These are phyloP conservation scores for Apis laboriosa DNA, from an alignment of 1,140 invertebrate species.

Conservation along the genomic window DNA sequence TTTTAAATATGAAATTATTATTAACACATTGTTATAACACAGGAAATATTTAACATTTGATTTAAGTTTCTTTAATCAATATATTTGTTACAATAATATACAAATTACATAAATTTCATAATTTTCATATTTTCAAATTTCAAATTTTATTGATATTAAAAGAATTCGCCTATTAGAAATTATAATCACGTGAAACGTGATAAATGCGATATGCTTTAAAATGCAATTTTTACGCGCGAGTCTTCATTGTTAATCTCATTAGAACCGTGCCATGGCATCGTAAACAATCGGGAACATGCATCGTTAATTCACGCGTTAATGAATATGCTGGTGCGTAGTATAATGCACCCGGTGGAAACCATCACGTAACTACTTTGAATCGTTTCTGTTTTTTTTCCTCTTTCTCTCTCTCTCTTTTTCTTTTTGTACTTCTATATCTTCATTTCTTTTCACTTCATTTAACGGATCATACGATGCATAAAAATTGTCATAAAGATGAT, in stretches of 20 bases:
- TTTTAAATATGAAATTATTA: neutral
- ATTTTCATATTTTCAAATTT: too few species aligned
- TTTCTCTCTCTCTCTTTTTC: neutral
- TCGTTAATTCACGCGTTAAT: slow-evolving; percentile 58
- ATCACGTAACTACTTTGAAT: slow-evolving; percentile 41
- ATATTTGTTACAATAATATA: too few species aligned
- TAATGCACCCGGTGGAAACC: slow-evolving; percentile 39
- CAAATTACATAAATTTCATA: too few species aligned
- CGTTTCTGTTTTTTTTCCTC: slow-evolving; percentile 11
- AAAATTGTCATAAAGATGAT: neutral
- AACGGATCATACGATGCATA: slow-evolving; percentile 30
- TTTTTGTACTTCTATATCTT: neutral
- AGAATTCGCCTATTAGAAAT: neutral
- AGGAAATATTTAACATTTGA: neutral
- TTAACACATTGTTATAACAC: neutral
- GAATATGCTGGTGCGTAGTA: slow-evolving; percentile 39
- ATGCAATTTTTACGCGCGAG: slow-evolving; percentile 18
- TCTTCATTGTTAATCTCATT: slow-evolving; percentile 41
- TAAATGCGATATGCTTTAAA: slow-evolving; percentile 2
- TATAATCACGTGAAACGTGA: slow-evolving; percentile 10
- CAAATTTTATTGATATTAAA: too few species aligned
- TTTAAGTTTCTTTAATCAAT: too few species aligned
- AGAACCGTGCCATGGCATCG: slow-evolving; percentile 32
- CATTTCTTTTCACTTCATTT: neutral
- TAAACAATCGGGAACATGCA: slow-evolving; percentile 52